A percentile compares a stretch with the other conserved stretches of the same genome.
Evolutionary conservation across 2,797 vertebrate species (phyloP).

Genomic region (Pachyuromys duprasi): DNA sequence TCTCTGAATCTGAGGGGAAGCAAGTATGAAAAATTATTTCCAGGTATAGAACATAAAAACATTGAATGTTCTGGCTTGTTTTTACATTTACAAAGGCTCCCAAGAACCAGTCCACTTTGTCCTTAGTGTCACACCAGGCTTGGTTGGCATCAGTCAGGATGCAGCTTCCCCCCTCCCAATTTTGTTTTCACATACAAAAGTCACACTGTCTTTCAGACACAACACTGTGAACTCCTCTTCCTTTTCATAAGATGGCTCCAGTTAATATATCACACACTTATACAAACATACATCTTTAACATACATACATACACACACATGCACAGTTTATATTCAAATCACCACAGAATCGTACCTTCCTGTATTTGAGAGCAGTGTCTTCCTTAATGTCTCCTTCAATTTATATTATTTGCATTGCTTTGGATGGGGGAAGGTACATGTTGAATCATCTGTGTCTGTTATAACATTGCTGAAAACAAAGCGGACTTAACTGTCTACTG

Average conservation of each 20-base stretch:
- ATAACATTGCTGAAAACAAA: conserved; percentile 4
- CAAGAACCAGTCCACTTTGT: not conserved
- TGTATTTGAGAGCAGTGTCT: conserved; percentile 30
- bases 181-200: not conserved
- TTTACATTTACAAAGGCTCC: not conserved
- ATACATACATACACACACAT: not conserved
- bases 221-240: not conserved
- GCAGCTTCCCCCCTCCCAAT: not conserved
- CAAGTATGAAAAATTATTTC: not conserved
- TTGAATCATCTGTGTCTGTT: not conserved
- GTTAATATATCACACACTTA: not conserved
- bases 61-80: not conserved
- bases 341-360: not conserved
- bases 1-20: not conserved
- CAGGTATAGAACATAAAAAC: conserved; percentile 13
- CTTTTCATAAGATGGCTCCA: not conserved
- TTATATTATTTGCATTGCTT: not conserved
- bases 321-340: not conserved
- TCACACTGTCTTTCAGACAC: not conserved
- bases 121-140: not conserved
- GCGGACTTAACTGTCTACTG: not conserved
- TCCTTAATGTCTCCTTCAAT: conserved; percentile 23
- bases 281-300: not conserved
- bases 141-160: not conserved
- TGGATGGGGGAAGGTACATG: not conserved